phyloP scores from a whole-genome alignment of 2,888 invertebrate genomes.

The Cenopis cana region DNA sequence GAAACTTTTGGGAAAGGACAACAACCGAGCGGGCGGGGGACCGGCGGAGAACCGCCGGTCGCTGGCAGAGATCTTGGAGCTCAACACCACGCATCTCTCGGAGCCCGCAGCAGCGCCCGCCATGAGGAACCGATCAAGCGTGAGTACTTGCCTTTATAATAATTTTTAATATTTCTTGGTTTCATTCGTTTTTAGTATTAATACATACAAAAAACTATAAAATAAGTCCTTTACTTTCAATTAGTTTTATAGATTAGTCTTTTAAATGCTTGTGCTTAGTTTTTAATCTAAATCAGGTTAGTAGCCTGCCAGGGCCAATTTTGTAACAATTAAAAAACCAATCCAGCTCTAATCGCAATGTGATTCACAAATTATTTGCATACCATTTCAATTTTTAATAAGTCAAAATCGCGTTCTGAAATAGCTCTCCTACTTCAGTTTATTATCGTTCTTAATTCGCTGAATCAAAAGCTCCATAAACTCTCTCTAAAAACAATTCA shows the following conservation, averaged over 20 bases:
- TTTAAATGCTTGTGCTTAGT: no score
- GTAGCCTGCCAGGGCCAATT: no score
- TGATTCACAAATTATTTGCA: neutral
- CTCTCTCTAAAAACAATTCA: neutral
- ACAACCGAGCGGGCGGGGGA: constrained; percentile 66
- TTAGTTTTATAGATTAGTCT: no score
- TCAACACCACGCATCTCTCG: constrained; percentile 58
- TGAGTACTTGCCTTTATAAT: no score
- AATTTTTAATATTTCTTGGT: no score
- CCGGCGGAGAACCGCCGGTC: constrained; percentile 69
- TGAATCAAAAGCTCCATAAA: no score
- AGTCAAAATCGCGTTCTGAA: neutral
- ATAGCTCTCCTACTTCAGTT: neutral
- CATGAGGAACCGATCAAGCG: constrained; percentile 51
- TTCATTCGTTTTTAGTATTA: no score
- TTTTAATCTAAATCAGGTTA: no score
- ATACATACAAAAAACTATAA: no score
- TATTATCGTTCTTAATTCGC: neutral
- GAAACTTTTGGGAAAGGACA: constrained; percentile 57
- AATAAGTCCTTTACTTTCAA: no score
- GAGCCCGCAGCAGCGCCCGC: constrained; percentile 58
- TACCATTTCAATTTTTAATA: neutral
- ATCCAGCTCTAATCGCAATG: neutral
- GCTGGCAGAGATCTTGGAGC: constrained; percentile 65
- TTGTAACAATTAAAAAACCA: no score